Base-by-base conservation (phyloP, 2,113 vertebrate genomes). In the Crotalus horridus region DNA sequence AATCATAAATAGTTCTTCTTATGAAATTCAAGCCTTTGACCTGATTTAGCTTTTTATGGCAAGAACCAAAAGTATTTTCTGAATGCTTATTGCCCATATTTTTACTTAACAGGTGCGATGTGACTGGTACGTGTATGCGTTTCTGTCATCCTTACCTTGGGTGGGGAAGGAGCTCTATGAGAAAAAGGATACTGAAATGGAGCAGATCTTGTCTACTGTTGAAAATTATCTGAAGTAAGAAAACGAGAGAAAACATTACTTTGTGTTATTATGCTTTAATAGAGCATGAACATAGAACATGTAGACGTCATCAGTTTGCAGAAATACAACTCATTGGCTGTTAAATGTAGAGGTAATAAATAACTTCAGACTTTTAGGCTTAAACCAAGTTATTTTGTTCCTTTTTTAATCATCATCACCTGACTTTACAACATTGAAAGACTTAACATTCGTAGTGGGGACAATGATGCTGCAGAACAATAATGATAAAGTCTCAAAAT, bases 151-250 rank as follows among this genome's bases (percentile, higher is more conserved):
- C 92, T 97, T 99, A 94, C 99, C 99, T 88, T 99, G 99, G 99
- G 99, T 99, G 90, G 99, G 99, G 7, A 99, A 99, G 96, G 99
- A 99, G 92, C 97, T 99, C 1, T 99, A 99, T 29, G 99, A 99
- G 96, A 99, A 99, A 96, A 99, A 99, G 96, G 99, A 99, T 48
- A 99, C 99, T 24, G 99, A 99, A 93, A 99, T 99, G 98, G 99
- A 99, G 93, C 98, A 99, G 3, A 98, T 99, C 20, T 97, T 99
- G 91, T 98, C 98, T 96, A 98, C 98, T 96, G 97, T 99, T 21
- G 99, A 99, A 97, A 98, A 97, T 94, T 99, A 99, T 95, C 97
- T 99, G 86, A 99, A 99, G 99, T 99, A 97, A 96, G 98, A 92
- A 58, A 88, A 86, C 3, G 55, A 46, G 21, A 94, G 15, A 51